Base-by-base conservation (phyloP, 1,140 invertebrate species). In the Rhopalosiphum padi region DNA sequence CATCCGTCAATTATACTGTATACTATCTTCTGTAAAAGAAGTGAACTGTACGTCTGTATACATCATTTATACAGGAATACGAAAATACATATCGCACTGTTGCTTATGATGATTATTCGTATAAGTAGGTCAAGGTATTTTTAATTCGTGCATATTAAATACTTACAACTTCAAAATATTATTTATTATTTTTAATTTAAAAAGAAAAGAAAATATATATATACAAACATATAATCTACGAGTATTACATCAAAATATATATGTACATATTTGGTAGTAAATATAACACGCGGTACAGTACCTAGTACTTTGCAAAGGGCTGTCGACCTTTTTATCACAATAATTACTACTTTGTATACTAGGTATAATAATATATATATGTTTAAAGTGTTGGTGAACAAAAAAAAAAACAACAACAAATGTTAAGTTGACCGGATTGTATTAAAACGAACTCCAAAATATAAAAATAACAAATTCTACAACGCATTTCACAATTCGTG, bases 41-140 rank as follows among this genome's bases (percentile, higher is more conserved):
- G 0, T 68, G 11, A 15, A n/a, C 37, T 3, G 8, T 46, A 11
- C 46, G 37, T 46, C 46, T 68, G n/a, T 18, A n/a, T 37, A 37
- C 37, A 37, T 37, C n/a, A 68, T 18, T 8, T 60, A n/a, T 6
- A 53, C 5, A 68, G 30, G 15, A 68, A n/a, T 68, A 68, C 11
- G 15, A 15, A 68, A 68, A 6, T 68, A 68, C 60, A 85, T 85
- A 43, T 37, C 25, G 23, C 85, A 89, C 88, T 53, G 51, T 37
- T 89, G 88, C n/a, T 37, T 37, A 11, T 11, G 22, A 35, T 55
- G 7, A 35, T 89, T 89, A 89, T 89, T 89, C 35, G 1, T 53
- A 0, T 37, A 89, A 89, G 4, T 89, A 89, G 88, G 88, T 89
- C 88, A 89, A 89, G 88, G 88, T 41, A 89, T 23, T 89, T 53